These are phyloP conservation scores for Drosophila antonietae DNA, from an alignment of 2,888 invertebrate species.

Conservation along the genomic window DNA sequence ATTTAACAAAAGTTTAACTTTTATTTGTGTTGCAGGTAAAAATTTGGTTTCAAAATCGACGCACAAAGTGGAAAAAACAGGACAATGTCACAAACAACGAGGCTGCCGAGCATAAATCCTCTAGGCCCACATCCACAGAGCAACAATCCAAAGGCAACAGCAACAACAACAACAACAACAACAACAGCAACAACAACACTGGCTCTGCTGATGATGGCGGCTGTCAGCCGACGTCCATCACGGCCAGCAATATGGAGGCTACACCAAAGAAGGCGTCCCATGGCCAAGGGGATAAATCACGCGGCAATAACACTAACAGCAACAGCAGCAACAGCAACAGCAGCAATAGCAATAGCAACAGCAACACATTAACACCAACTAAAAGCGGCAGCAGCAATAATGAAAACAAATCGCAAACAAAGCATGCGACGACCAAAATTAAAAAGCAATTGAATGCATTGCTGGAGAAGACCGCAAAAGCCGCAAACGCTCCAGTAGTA, in stretches of 20 bases:
- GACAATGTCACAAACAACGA: slow-evolving; percentile 96
- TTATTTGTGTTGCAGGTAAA: slow-evolving; percentile 76
- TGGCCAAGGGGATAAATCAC: slow-evolving; percentile 42
- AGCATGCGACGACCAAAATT: slow-evolving; percentile 82
- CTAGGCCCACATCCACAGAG: slow-evolving; percentile 45
- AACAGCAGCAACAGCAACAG: slow-evolving; percentile 34
- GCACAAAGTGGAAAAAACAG: slow-evolving; percentile 91
- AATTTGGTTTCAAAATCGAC: slow-evolving; percentile 85
- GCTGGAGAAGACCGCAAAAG: slow-evolving; percentile 77
- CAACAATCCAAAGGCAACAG: slow-evolving; percentile 19
- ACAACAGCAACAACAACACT: slow-evolving; percentile 32
- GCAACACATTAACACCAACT: slow-evolving; percentile 26
- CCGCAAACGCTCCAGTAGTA: slow-evolving; percentile 36
- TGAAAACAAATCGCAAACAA: slow-evolving; percentile 77
- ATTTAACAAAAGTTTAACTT: neutral
- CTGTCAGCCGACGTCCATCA: slow-evolving; percentile 26
- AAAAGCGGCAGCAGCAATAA: slow-evolving; percentile 46
- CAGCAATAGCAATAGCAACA: slow-evolving; percentile 23
- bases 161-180: slow-evolving; percentile 32
- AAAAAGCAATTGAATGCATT: slow-evolving; percentile 83
- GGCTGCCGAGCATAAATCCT: slow-evolving; percentile 87
- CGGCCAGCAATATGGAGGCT: slow-evolving; percentile 28
- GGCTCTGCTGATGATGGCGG: slow-evolving; percentile 36
- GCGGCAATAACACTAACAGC: slow-evolving; percentile 52
- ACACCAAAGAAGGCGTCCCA: slow-evolving; percentile 58